phyloP scores from a whole-genome alignment of 2,797 vertebrate genomes.

The Oryzias sinensis region DNA sequence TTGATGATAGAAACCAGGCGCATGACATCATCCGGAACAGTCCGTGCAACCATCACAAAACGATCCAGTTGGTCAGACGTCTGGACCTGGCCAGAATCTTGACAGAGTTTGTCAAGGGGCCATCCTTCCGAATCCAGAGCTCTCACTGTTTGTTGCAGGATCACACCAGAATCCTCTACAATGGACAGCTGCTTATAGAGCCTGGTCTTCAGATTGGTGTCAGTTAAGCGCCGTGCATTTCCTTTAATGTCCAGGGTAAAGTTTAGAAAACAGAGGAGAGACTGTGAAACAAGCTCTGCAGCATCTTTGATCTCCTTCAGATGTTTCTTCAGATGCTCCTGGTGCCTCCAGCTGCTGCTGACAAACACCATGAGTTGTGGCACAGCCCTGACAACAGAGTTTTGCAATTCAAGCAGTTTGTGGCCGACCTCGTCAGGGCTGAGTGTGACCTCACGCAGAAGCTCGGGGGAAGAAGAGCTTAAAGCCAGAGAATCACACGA shows the following conservation, averaged over 20 bases:
- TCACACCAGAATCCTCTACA: conserved; percentile 83
- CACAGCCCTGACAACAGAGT: conserved; percentile 77
- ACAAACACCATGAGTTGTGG: conserved; percentile 89
- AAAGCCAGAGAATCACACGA: conserved; percentile 74
- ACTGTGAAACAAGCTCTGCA: conserved; percentile 73
- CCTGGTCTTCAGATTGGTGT: conserved; percentile 83
- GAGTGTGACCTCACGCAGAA: conserved; percentile 74
- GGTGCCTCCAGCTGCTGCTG: conserved; percentile 88
- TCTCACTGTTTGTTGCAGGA: conserved; percentile 81
- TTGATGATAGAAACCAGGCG: conserved; percentile 90
- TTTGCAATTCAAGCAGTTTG: conserved; percentile 80
- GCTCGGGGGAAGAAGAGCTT: conserved; percentile 72
- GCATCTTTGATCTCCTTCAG: conserved; percentile 81
- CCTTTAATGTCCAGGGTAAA: conserved; percentile 81
- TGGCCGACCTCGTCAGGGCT: conserved; percentile 79
- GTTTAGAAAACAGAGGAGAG: conserved; percentile 81
- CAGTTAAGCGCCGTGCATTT: conserved; percentile 74
- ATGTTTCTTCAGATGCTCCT: conserved; percentile 82
- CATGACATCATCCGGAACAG: conserved; percentile 90
- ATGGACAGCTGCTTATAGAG: conserved; percentile 86
- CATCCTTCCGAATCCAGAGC: conserved; percentile 78
- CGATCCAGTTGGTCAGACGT: conserved; percentile 88
- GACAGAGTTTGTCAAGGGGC: conserved; percentile 80
- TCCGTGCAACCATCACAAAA: conserved; percentile 90
- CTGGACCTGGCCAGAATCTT: conserved; percentile 74